Evolutionary conservation across 2,113 vertebrate species (phyloP), one percentile per base, ranked within the genome.

Genomic region (Podarcis muralis): DNA sequence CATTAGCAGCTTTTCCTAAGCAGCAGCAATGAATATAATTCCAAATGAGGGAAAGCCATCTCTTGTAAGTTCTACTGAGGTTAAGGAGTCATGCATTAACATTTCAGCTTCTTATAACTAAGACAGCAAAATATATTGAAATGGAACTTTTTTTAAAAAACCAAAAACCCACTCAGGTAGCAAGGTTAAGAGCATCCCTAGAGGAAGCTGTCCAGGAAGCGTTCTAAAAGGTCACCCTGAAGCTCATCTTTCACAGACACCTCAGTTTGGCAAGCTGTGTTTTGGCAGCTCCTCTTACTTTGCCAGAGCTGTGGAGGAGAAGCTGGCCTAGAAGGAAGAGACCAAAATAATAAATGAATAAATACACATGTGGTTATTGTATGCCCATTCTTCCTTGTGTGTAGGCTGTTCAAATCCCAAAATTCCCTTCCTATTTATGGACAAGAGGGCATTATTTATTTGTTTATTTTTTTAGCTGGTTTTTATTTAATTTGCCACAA

Each of bases 151-250:
- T 48, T 53, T 48, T 2, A 48, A 48, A 48, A 48, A 48, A 48
- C 7, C 43, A 48, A 53, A 53, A 53, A 53, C 48, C 48, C 48
- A 12, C 48, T 53, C 48, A 53, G 9, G 9, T 12, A 53, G 5
- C 7, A 6, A 27, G 22, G 30, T 69, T 25, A 68, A 83, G 35
- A 30, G 9, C 12, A 69, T 48, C 1, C 69, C n/a, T 72, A 91
- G 40, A 75, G 66, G 68, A 72, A 91, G 35, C 77, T 71, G 59
- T 90, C 87, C 32, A 85, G 20, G 40, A 91, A 91, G 2, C 7
- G 84, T 5, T 81, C 87, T 27, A 88, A 81, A 23, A 88, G 40
- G 43, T 92, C 80, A 40, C 22, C 30, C 15, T 68, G 72, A 23
- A 85, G 62, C n/a, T 87, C 65, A 25, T 69, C 43, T 6, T 86